Evolutionary conservation across 2,797 vertebrate genomes (phyloP), one percentile per base, ranked within the genome.

Genomic region (Cynopterus sphinx): DNA sequence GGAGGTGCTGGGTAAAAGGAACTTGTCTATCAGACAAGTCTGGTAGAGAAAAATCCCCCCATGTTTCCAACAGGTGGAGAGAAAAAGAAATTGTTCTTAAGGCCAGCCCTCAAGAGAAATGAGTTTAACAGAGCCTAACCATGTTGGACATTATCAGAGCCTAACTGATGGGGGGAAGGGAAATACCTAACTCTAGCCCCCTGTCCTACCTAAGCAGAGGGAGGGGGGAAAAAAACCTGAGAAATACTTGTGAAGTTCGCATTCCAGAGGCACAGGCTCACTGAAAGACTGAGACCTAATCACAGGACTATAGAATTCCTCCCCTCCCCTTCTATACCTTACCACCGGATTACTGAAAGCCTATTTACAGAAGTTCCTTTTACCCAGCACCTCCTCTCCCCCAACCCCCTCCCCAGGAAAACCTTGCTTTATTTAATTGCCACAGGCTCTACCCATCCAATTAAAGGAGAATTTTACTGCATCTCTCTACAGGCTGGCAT

Each of bases 401-500:
- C 39, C 31, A 12, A 9, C 41, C 41, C 21, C 19, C 12, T 82
- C 36, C 71, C 39, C 41, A 92, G 67, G 67, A 91, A 91, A 85
- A 12, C 22, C 24, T 90, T 79, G 9, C 55, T 81, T 55, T 55
- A 92, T 67, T 92, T 87, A 88, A 81, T 91, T 85, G 73, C 73
- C 43, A 39, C 22, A 77, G 82, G 17, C 33, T 87, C 68, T 74
- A 78, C 49, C 39, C 26, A 71, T 65, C 31, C 17, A 39, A 87
- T 84, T 51, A 97, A 94, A 67, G 81, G n/a, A 73, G 24, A 84
- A 39, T 77, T 86, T 82, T 81, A 59, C 55, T 85, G 10, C 67
- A 59, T 33, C n/a, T 95, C 28, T 46, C 36, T 87, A 39, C 85
- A 59, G 36, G 74, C 39, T 63, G 36, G 86, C 28, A 74, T 65